Base-by-base conservation (phyloP, 2,113 vertebrate species). In the Amblyornis subalaris region DNA sequence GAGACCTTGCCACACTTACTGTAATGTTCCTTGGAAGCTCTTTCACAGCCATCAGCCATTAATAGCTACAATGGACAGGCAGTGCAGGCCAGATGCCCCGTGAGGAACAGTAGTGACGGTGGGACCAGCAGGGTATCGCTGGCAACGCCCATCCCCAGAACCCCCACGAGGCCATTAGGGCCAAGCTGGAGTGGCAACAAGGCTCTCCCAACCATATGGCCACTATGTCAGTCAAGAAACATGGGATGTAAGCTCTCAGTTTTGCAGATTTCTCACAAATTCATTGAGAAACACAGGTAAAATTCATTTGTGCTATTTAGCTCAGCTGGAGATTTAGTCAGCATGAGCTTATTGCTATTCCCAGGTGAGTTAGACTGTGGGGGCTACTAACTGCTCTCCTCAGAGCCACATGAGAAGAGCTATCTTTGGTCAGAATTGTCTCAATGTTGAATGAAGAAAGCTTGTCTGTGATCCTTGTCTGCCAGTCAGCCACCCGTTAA, bases 211-310 rank as follows among this genome's bases (percentile, higher is more conserved):
- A 54, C 5, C 25, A 38, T 4, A 0, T 7, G 25, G 14, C 29
- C 12, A 58, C 51, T 8, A 28, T 7, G 45, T 17, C 2, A 1
- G 17, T 17, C 51, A 44, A 36, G 5, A 58, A 4, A 28, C 33
- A 31, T 1, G 1, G 5, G 28, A 14, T 11, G 4, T 17, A 79
- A 86, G 7, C 5, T 54, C 25, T 80, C 0, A 0, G 0, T 69
- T 66, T 65, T 70, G 21, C 36, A 77, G 23, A 23, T 38, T 69
- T 69, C 54, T 73, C 54, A 80, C 26, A 80, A 35, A 65, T 8
- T n/a, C 17, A n/a, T 57, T 66, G 51, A 83, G 55, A 89, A 81
- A 60, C 24, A 61, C 5, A 54, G 24, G 7, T 42, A 51, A 81
- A 74, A 88, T n/a, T 54, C 2, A 53, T 71, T 55, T 74, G 35